Evolutionary conservation across 37 sponge, comb jelly and placozoan genomes (phyloP).

Genomic region (Bolinopsis microptera): DNA sequence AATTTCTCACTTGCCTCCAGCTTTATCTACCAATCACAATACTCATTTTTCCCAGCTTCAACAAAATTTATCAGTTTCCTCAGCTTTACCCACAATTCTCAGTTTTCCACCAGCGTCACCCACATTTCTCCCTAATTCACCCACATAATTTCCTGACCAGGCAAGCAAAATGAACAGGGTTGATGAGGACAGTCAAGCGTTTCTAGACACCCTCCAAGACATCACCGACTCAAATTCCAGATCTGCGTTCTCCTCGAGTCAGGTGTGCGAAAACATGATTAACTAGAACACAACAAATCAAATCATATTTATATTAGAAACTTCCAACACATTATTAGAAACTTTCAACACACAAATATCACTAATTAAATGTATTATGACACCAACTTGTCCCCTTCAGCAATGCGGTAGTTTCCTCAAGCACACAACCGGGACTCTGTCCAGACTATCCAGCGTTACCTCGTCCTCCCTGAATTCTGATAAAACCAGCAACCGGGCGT

Average conservation of each 20-base stretch:
- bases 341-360: neutral
- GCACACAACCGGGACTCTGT: neutral
- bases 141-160: too few relatives aligned
- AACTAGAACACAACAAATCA: too few relatives aligned
- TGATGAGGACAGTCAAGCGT: slow-evolving; percentile 56
- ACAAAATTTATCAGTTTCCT: too few relatives aligned
- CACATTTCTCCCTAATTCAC: too few relatives aligned
- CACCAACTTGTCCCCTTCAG: neutral
- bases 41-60: too few relatives aligned
- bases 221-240: slow-evolving; percentile 1
- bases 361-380: neutral
- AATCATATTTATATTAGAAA: neutral
- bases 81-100: too few relatives aligned
- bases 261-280: neutral
- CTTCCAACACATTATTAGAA: neutral
- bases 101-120: too few relatives aligned
- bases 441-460: slow-evolving; percentile 10
- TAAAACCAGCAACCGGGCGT: neutral
- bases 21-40: too few relatives aligned
- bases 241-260: neutral
- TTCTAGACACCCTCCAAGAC: slow-evolving; percentile 36
- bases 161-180: neutral
- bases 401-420: slow-evolving; percentile 56
- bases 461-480: slow-evolving; percentile 50
- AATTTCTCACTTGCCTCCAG: too few relatives aligned